Conservation (phyloP, 2,113 vertebrate genomes). For the Athene cunicularia region DNA sequence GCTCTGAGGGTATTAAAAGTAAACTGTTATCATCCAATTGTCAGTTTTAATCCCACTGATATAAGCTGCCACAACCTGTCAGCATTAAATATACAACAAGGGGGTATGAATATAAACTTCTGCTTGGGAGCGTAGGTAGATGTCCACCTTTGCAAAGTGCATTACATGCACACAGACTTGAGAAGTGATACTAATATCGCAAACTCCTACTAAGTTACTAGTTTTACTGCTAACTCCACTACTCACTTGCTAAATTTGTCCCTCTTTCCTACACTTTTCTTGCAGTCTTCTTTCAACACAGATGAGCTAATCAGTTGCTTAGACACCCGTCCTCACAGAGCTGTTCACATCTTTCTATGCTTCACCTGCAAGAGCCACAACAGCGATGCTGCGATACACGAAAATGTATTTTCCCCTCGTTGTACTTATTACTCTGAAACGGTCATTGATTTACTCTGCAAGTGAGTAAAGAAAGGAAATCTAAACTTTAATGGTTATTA, state of each 20-base stretch:
- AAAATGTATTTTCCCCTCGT: constrained; percentile 53
- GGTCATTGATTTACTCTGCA: constrained; percentile 60
- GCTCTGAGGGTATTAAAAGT: constrained; percentile 65
- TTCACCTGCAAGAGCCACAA: constrained; percentile 65
- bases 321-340: constrained; percentile 58
- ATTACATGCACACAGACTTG: constrained; percentile 44
- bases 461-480: constrained; percentile 66
- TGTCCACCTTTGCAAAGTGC: constrained; percentile 36
- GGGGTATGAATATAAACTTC: background rate
- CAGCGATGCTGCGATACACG: background rate
- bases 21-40: constrained; percentile 44
- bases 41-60: constrained; percentile 54
- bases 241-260: constrained; percentile 48
- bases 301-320: constrained; percentile 73
- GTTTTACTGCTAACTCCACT: constrained; percentile 35
- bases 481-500: constrained; percentile 73
- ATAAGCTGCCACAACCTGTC: constrained; percentile 55
- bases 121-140: constrained; percentile 34
- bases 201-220: constrained; percentile 40
- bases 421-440: constrained; percentile 62
- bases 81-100: constrained; percentile 28
- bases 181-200: constrained; percentile 53
- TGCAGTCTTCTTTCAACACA: constrained; percentile 42
- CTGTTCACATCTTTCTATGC: constrained; percentile 46
- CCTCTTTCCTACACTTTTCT: constrained; percentile 45